A percentile compares a stretch with the other conserved stretches of the same genome.
Conservation (phyloP, 2,113 vertebrate genomes). For the Rutilus rutilus region DNA sequence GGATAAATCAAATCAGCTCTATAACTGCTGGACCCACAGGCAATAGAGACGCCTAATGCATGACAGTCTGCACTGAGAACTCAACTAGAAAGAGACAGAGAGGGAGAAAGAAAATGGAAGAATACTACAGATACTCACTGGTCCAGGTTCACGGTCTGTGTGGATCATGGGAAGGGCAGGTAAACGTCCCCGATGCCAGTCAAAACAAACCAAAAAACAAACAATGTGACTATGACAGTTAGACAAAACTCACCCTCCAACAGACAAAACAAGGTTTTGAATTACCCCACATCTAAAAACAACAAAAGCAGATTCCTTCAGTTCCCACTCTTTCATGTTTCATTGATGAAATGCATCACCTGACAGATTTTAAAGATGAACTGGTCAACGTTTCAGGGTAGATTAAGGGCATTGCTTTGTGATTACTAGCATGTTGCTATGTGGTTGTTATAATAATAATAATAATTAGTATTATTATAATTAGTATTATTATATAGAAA, state of each 20-base stretch:
- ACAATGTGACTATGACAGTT: slow-evolving; percentile 42
- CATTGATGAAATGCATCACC: not conserved
- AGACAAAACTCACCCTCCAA: slow-evolving; percentile 36
- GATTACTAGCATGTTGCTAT: not conserved
- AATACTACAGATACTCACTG: slow-evolving; percentile 71
- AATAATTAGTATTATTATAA: too few species aligned
- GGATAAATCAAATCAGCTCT: slow-evolving; percentile 51
- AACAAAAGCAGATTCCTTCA: slow-evolving; percentile 49
- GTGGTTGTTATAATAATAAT: too few species aligned
- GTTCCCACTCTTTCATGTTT: not conserved
- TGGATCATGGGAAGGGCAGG: slow-evolving; percentile 56
- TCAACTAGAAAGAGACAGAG: slow-evolving; percentile 22
- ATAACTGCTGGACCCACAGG: slow-evolving; percentile 45
- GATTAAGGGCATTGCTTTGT: not conserved
- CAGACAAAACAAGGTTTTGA: slow-evolving; percentile 46
- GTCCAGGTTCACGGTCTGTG: slow-evolving; percentile 79
- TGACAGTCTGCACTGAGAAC: slow-evolving; percentile 40
- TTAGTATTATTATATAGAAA: not conserved
- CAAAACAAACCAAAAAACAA: slow-evolving; percentile 61
- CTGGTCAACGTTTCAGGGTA: not conserved
- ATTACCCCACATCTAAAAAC: slow-evolving; percentile 4
- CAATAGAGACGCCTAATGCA: slow-evolving; percentile 53
- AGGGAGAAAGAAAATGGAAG: not conserved
- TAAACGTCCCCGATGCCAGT: slow-evolving; percentile 59
- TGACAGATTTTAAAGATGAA: not conserved